Conservation (phyloP, 2,888 invertebrate genomes). For the Liposcelis brunnea region DNA sequence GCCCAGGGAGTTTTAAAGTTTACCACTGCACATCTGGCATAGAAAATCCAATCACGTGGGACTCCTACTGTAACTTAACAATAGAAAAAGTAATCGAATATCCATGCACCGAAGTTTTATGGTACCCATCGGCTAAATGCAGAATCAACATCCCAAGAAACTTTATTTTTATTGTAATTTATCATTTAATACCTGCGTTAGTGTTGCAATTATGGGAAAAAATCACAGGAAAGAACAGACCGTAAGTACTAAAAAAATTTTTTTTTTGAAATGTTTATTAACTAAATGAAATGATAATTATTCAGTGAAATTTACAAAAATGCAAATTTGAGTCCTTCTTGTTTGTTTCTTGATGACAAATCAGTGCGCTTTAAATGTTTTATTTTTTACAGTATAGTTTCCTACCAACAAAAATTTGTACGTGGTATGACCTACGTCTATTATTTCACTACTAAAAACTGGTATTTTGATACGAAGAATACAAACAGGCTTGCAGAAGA, state of each 20-base stretch:
- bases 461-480: constrained; percentile 29
- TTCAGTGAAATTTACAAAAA: no score
- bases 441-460: constrained; percentile 36
- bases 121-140: constrained; percentile 27
- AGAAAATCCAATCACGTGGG: constrained; percentile 40
- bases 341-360: no score
- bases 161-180: constrained; percentile 18
- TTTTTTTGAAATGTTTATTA: no score
- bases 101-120: constrained; percentile 32
- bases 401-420: background rate
- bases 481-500: constrained; percentile 23
- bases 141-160: constrained; percentile 27
- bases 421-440: constrained; percentile 29
- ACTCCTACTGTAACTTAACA: constrained; percentile 30
- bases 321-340: no score
- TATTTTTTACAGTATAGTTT: background rate
- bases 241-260: constrained; percentile 13
- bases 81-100: constrained; percentile 28
- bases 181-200: constrained; percentile 20
- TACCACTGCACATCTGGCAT: constrained; percentile 42
- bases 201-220: constrained; percentile 14
- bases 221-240: constrained; percentile 10
- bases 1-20: constrained; percentile 24
- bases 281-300: background rate
- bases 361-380: background rate